These are phyloP conservation scores for Meriones psammophilus DNA, from an alignment of 2,797 vertebrate species.

Conservation along the genomic window DNA sequence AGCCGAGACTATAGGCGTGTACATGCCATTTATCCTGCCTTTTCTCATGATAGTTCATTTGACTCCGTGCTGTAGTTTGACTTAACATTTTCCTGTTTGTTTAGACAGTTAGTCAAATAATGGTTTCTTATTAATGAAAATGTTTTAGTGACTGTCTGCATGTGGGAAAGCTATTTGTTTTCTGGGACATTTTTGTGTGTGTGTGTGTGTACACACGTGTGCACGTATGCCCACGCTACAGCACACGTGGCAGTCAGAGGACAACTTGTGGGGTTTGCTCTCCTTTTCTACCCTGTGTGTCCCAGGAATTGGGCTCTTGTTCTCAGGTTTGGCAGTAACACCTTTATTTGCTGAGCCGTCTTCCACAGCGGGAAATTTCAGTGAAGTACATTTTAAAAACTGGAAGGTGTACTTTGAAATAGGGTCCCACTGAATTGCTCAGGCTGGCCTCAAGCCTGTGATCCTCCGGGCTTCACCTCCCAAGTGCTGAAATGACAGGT, in stretches of 20 bases:
- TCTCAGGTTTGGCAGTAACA: neutral
- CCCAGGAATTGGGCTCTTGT: neutral
- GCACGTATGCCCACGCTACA: neutral
- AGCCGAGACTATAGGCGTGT: neutral
- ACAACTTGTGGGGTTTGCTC: neutral
- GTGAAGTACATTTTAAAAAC: neutral
- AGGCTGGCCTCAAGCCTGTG: neutral
- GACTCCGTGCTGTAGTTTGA: neutral
- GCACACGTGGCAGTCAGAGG: neutral
- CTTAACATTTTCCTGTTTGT: neutral
- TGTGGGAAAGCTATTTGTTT: slow-evolving; percentile 7
- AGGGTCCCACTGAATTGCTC: neutral
- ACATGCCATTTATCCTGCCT: neutral
- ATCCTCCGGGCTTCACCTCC: neutral
- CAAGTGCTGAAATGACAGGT: neutral
- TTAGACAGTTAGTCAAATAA: neutral
- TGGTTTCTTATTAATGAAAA: slow-evolving; percentile 40
- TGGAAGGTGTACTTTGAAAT: neutral
- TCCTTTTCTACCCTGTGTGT: neutral
- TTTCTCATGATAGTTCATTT: neutral
- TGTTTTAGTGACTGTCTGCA: slow-evolving; percentile 41
- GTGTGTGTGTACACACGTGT: neutral
- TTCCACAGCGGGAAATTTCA: neutral
- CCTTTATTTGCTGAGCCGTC: neutral
- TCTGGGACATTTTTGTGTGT: neutral